Conservation (phyloP, 2,113 vertebrate species). For the Pristiophorus japonicus region DNA sequence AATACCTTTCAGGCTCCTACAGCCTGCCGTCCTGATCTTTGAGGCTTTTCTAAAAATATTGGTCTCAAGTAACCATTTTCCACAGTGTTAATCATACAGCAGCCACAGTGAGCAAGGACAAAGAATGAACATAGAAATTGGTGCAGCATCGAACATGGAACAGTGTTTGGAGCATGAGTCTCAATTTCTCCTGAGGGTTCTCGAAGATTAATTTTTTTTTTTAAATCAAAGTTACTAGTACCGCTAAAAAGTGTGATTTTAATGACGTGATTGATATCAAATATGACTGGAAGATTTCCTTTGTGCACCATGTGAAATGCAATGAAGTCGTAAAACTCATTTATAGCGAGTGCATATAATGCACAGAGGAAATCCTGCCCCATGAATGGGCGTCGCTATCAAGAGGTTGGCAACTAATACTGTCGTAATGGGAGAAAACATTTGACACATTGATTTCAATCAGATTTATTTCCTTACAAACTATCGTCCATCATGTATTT, state of each 20-base stretch:
- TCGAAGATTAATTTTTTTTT: background rate
- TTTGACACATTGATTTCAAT: background rate
- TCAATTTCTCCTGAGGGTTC: background rate
- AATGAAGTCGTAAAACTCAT: background rate
- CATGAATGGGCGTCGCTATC: background rate
- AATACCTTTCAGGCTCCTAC: background rate
- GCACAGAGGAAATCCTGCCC: background rate
- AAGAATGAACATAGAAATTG: background rate
- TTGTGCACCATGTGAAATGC: background rate
- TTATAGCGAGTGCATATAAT: background rate
- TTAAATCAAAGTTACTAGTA: background rate
- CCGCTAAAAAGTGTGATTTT: background rate
- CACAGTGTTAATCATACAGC: background rate
- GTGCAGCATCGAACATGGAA: background rate
- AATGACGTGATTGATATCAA: slow-evolving; percentile 26
- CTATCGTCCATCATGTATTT: background rate
- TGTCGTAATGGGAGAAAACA: background rate
- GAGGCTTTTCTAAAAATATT: no score
- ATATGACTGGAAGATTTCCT: background rate
- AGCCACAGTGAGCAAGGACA: background rate
- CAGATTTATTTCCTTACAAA: background rate
- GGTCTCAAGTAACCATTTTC: background rate
- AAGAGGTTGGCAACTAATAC: background rate
- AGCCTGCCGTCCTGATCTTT: background rate
- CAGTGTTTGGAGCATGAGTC: background rate